phyloP scores from a whole-genome alignment of 1,140 invertebrate species.

The Cyclargus thomasi region DNA sequence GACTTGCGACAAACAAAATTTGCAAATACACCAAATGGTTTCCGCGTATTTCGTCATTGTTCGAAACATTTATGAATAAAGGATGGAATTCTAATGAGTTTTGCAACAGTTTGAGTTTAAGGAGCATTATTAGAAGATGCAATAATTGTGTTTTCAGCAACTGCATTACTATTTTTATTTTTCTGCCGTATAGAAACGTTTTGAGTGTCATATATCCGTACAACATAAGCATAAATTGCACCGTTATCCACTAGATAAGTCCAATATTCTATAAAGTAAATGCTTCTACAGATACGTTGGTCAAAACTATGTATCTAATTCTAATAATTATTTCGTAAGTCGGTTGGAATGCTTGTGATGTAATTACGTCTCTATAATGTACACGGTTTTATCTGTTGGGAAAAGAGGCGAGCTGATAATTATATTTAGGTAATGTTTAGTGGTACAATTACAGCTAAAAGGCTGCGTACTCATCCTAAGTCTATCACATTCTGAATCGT shows the following conservation, averaged over 20 bases:
- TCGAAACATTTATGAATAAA: slow-evolving; percentile 58
- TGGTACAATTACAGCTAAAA: neutral
- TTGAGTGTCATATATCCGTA: neutral
- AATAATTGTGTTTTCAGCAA: slow-evolving; percentile 7
- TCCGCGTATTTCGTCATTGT: slow-evolving; percentile 72
- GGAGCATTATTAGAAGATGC: neutral
- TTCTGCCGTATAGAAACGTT: neutral
- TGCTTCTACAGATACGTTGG: neutral
- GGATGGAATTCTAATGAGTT: slow-evolving; percentile 57
- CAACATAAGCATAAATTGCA: neutral
- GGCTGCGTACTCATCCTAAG: neutral
- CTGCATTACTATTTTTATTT: slow-evolving; percentile 26
- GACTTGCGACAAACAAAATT: slow-evolving; percentile 58
- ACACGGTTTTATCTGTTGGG: neutral
- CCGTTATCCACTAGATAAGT: neutral
- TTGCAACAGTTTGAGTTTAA: slow-evolving; percentile 42
- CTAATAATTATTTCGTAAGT: slow-evolving; percentile 7
- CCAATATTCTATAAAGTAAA: no score
- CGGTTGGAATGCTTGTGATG: neutral
- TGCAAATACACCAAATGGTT: slow-evolving; percentile 63
- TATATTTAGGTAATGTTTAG: neutral
- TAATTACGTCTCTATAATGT: neutral
- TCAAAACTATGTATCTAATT: slow-evolving; percentile 4
- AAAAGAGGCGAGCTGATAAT: neutral
- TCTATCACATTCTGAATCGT: neutral